A percentile compares a stretch with the other conserved stretches of the same genome.
phyloP scores from a whole-genome alignment of 2,113 vertebrate species.

The Noturus placidus region DNA sequence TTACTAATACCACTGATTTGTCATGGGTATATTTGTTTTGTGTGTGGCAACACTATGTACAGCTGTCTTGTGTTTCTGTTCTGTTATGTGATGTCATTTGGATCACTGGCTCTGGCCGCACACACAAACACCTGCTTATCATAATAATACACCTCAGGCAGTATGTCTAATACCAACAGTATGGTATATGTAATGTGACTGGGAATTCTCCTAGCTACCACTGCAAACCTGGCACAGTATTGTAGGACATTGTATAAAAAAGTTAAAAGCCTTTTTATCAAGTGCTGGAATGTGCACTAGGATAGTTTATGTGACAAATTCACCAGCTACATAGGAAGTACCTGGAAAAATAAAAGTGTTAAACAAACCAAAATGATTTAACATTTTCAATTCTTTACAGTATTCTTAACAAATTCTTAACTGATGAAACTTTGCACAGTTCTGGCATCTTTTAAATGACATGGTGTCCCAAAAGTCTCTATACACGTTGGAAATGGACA shows the following conservation, averaged over 20 bases:
- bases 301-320: constrained; percentile 20
- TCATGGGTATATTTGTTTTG: background rate
- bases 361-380: background rate
- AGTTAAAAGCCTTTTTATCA: constrained; percentile 39
- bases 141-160: background rate
- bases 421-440: background rate
- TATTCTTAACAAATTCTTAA: background rate
- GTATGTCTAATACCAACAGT: background rate
- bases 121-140: background rate
- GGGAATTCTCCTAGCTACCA: background rate
- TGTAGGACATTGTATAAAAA: constrained; percentile 12
- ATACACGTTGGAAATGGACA: no score
- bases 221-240: constrained; percentile 14
- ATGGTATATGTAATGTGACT: background rate
- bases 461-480: no score
- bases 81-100: background rate
- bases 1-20: background rate
- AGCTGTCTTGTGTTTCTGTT: background rate
- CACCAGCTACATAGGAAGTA: constrained; percentile 11
- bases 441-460: background rate
- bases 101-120: background rate
- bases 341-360: background rate
- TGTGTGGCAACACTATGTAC: background rate
- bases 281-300: constrained; percentile 25
- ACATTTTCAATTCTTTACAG: background rate